phyloP scores from a whole-genome alignment of 2,113 vertebrate genomes.

The Oryzias celebensis region DNA sequence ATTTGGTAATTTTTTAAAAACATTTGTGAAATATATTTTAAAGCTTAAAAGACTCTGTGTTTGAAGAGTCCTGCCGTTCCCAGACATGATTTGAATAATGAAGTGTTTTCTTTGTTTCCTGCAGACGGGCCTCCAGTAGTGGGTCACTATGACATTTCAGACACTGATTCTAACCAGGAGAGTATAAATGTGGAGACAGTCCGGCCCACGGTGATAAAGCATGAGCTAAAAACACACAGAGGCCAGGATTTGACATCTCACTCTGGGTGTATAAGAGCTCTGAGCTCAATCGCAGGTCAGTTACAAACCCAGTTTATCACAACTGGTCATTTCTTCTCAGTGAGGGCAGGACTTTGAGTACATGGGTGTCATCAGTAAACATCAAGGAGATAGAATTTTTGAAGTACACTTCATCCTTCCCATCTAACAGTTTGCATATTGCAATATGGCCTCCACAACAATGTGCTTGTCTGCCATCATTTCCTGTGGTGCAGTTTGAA shows the following conservation, averaged over 20 bases:
- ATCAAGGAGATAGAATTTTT: constrained; percentile 15
- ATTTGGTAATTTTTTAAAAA: not conserved
- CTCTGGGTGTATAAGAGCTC: constrained; percentile 84
- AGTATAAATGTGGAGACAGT: constrained; percentile 91
- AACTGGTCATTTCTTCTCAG: constrained; percentile 49
- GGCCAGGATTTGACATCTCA: constrained; percentile 81
- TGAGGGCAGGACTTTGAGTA: constrained; percentile 47
- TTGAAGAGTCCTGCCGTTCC: constrained; percentile 22
- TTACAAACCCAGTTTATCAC: constrained; percentile 67
- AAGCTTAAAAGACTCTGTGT: constrained; percentile 21
- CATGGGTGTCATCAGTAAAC: constrained; percentile 39
- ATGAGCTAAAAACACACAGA: constrained; percentile 87
- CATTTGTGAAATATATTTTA: not conserved
- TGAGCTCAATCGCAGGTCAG: constrained; percentile 86
- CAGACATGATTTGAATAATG: constrained; percentile 71
- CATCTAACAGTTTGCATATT: constrained; percentile 29
- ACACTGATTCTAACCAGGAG: constrained; percentile 93
- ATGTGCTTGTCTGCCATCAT: constrained; percentile 8
- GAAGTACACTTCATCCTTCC: constrained; percentile 30
- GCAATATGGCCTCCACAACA: constrained; percentile 8
- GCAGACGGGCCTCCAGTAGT: constrained; percentile 92
- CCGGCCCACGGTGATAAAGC: constrained; percentile 87
- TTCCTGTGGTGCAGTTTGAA: constrained; percentile 14
- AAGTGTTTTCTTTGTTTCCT: constrained; percentile 79
- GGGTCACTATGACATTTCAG: constrained; percentile 93